Evolutionary conservation across 2,797 vertebrate species (phyloP).

Genomic region (Acanthopagrus latus): DNA sequence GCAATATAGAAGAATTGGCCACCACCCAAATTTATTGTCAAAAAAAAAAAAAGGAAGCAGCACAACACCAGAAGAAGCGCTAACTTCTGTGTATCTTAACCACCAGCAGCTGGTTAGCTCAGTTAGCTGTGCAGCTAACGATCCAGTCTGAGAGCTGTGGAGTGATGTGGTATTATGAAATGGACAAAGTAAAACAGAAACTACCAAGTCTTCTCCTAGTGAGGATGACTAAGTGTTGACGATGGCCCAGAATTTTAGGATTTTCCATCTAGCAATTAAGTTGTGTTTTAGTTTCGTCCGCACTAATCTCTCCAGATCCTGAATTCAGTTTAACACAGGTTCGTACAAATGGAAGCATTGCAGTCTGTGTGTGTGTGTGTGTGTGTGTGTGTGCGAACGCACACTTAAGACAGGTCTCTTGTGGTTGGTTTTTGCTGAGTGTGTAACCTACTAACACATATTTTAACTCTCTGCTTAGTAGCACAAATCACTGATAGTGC

Average conservation of each 20-base stretch:
- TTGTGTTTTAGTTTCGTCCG: too few relatives aligned
- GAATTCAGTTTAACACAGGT: background rate
- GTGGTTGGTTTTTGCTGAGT: slow-evolving; percentile 72
- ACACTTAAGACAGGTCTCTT: slow-evolving; percentile 59
- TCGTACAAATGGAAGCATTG: background rate
- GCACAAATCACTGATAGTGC: slow-evolving; percentile 45
- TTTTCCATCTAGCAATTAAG: too few relatives aligned
- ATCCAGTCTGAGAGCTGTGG: too few relatives aligned
- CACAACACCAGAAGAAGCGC: too few relatives aligned
- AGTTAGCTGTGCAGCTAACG: too few relatives aligned
- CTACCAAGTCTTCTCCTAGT: background rate
- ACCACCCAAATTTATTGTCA: too few relatives aligned
- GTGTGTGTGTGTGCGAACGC: slow-evolving; percentile 15
- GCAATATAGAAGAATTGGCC: too few relatives aligned
- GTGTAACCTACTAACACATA: slow-evolving; percentile 77
- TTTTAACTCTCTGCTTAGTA: slow-evolving; percentile 51
- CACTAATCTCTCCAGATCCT: background rate
- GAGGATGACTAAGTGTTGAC: background rate
- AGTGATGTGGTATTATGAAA: too few relatives aligned
- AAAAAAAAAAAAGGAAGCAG: too few relatives aligned
- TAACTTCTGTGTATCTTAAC: too few relatives aligned
- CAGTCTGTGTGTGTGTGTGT: slow-evolving; percentile 2
- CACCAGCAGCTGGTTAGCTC: too few relatives aligned
- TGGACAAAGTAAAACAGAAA: too few relatives aligned
- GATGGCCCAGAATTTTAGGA: background rate